phyloP scores from a whole-genome alignment of 2,797 vertebrate species.

The Synaphobranchus kaupii region DNA sequence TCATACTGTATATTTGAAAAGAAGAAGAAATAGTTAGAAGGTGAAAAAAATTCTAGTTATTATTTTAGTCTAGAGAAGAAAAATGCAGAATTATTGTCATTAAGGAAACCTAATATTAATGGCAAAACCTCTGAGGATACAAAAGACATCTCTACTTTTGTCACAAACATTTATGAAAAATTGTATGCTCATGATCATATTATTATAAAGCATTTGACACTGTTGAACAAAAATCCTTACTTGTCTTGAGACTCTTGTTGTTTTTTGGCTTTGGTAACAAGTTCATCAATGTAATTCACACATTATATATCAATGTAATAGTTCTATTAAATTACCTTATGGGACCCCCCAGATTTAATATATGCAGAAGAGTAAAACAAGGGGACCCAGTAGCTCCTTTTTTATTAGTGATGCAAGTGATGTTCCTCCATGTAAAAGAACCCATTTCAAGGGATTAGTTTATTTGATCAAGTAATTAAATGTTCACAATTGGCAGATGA shows the following conservation, averaged over 20 bases:
- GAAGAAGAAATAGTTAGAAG: background rate
- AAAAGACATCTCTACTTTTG: background rate
- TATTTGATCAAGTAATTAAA: background rate
- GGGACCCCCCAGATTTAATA: constrained; percentile 1
- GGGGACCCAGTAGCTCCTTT: background rate
- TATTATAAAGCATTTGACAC: constrained; percentile 6
- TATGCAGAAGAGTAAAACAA: background rate
- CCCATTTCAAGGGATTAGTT: background rate
- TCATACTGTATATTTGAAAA: background rate
- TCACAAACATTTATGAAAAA: too few species aligned
- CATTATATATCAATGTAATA: background rate
- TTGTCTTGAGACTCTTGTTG: background rate
- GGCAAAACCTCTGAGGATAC: background rate
- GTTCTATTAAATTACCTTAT: background rate
- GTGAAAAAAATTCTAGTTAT: background rate
- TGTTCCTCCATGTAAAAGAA: background rate
- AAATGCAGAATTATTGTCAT: too few species aligned
- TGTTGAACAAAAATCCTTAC: constrained; percentile 17
- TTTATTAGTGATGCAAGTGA: background rate
- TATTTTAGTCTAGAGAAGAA: too few species aligned
- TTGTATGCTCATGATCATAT: constrained; percentile 10
- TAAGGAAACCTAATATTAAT: too few species aligned
- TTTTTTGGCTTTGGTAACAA: constrained; percentile 28
- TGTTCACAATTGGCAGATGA: background rate
- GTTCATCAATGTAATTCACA: constrained; percentile 3